Evolutionary conservation across 2,888 invertebrate species (phyloP).

Genomic region (Caenorhabditis virilis): DNA sequence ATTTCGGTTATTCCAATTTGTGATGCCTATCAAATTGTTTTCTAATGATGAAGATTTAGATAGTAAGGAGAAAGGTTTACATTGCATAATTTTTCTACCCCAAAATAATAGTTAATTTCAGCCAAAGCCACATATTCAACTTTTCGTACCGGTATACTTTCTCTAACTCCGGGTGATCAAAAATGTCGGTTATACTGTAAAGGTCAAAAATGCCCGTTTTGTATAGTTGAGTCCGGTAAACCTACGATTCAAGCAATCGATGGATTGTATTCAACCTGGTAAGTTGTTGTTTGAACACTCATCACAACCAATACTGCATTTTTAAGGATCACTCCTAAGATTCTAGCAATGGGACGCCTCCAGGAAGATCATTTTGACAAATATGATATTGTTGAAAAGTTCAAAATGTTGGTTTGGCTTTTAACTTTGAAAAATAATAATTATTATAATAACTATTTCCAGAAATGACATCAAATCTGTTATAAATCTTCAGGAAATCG

Average conservation of each 20-base stretch:
- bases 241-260: slow-evolving; percentile 76
- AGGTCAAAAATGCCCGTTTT: slow-evolving; percentile 81
- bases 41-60: no score
- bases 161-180: slow-evolving; percentile 46
- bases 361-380: slow-evolving; percentile 79
- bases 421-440: background rate
- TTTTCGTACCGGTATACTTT: slow-evolving; percentile 46
- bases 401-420: slow-evolving; percentile 73
- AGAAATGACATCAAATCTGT: slow-evolving; percentile 82
- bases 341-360: slow-evolving; percentile 86
- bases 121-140: slow-evolving; percentile 50
- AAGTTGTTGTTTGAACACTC: background rate
- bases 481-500: slow-evolving; percentile 83
- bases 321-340: slow-evolving; percentile 80
- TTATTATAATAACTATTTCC: slow-evolving; percentile 52
- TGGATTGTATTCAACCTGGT: slow-evolving; percentile 82
- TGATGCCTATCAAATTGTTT: no score
- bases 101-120: no score
- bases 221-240: slow-evolving; percentile 71
- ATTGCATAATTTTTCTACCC: no score
- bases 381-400: slow-evolving; percentile 81
- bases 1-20: no score
- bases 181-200: slow-evolving; percentile 78
- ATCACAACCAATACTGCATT: background rate
- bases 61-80: no score